phyloP scores from a whole-genome alignment of 2,113 vertebrate genomes.

The Myiopsitta monachus region DNA sequence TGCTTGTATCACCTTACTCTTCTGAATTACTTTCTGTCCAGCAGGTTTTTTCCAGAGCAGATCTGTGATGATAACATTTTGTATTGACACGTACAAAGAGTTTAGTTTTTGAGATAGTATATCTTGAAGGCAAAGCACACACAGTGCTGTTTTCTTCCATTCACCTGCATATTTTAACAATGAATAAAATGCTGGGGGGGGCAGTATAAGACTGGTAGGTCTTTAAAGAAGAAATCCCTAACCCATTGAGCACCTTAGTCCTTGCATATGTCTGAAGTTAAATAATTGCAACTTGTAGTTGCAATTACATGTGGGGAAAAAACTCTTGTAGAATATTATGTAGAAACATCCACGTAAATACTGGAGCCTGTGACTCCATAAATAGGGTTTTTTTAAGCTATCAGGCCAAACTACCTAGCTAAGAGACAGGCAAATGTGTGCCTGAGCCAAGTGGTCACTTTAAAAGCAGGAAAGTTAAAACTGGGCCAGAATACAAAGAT shows the following conservation, averaged over 20 bases:
- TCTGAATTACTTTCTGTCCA: neutral
- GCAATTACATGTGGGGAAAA: neutral
- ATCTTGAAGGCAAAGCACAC: neutral
- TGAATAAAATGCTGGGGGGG: neutral
- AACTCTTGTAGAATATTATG: neutral
- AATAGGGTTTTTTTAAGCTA: neutral
- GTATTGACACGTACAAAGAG: neutral
- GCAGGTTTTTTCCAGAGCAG: neutral
- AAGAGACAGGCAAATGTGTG: neutral
- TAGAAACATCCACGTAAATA: neutral
- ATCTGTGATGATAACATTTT: neutral
- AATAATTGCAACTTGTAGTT: neutral
- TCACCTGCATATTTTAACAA: neutral
- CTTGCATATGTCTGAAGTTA: neutral
- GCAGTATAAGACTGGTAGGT: neutral
- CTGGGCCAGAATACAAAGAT: neutral
- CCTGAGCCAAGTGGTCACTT: neutral
- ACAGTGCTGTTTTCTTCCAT: neutral
- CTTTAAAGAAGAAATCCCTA: neutral
- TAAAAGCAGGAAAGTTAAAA: neutral
- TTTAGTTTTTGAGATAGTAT: neutral
- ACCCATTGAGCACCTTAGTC: neutral
- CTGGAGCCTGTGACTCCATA: neutral
- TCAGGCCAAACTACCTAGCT: neutral
- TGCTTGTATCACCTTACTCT: neutral